Percentiles rank a stretch among this genome's conserved stretches.
Conservation (phyloP, 1,140 invertebrate species). For the Platyscapa corneri region DNA sequence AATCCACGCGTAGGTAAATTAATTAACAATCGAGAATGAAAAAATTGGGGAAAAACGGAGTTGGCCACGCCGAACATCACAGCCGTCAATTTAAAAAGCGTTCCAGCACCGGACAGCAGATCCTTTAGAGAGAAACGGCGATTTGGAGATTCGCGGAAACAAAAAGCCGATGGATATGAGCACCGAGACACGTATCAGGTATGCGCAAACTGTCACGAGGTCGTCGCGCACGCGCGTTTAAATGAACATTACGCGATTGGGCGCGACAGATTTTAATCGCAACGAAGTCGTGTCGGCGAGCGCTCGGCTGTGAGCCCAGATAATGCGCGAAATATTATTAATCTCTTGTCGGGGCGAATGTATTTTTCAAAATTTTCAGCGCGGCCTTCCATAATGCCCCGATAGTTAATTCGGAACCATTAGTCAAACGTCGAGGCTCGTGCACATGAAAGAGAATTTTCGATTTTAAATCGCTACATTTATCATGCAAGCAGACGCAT, state of each 20-base stretch:
- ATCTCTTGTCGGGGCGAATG: constrained; percentile 71
- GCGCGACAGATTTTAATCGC: constrained; percentile 11
- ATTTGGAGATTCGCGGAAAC: not conserved
- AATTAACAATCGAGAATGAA: not conserved
- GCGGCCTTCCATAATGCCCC: constrained; percentile 72
- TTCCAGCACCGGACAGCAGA: not conserved
- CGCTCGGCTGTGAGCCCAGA: constrained; percentile 53
- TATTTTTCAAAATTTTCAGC: constrained; percentile 74
- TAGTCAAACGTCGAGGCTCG: constrained; percentile 72
- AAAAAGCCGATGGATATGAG: no score
- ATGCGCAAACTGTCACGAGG: not conserved
- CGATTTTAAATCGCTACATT: constrained; percentile 76
- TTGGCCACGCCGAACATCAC: not conserved
- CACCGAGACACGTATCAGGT: not conserved
- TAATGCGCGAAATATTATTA: constrained; percentile 66
- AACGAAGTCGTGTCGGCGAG: constrained; percentile 21
- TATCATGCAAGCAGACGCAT: constrained; percentile 75
- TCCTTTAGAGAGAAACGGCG: not conserved
- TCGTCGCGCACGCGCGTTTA: not conserved
- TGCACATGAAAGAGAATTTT: constrained; percentile 75
- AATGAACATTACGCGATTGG: constrained; percentile 22
- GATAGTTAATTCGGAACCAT: constrained; percentile 74
- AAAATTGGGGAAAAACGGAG: not conserved
- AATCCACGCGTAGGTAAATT: not conserved
- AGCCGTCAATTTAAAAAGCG: not conserved